Base-by-base conservation (phyloP, 1,140 invertebrate species). In the Radopholus similis region DNA sequence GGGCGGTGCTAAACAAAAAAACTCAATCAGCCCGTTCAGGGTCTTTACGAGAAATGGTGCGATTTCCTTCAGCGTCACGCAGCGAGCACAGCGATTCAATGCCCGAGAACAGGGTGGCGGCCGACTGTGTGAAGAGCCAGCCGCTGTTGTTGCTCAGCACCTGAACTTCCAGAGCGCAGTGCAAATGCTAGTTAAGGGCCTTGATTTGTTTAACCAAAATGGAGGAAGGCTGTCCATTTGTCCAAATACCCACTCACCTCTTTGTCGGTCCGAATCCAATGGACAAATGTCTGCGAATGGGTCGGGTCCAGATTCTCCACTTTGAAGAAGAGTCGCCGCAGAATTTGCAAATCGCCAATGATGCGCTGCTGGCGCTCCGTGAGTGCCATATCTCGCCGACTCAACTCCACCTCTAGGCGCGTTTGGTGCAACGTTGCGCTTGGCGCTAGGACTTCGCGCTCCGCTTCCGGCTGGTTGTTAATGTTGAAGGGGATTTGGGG, bases 291-390 rank as follows among this genome's bases (percentile, higher is more conserved):
- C 23, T 66, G 56, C n/a, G 76, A 66, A 59, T 60, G 78, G 32
- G 51, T 70, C 2, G 74, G 76, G 65, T 80, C 77, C 64, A 80
- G 53, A 56, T 81, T 67, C 49, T 80, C 78, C 37, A 77, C 71
- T 72, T 75, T 11, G 1, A 75, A 75, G 6, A 79, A 60, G 26
- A 80, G 47, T 34, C 60, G 65, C 23, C 77, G 58, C 32, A 79
- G 64, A 15, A 66, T 66, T 11, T 56, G 64, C 4, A 80, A 32
- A 62, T 80, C 77, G 32, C 62, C 66, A 9, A 80, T 64, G 30
- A 80, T 64, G 15, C 78, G 65, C 47, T 73, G 59, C 44, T 78
- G 77, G 23, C 77, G 64, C 18, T 78, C 77, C 4, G 72, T 63
- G 40, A 81, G 40, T 15, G 66, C 54, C 42, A 64, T 28, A 13